Evolutionary conservation across 1,140 invertebrate genomes (phyloP).

Genomic region (Melipona quadrifasciata): DNA sequence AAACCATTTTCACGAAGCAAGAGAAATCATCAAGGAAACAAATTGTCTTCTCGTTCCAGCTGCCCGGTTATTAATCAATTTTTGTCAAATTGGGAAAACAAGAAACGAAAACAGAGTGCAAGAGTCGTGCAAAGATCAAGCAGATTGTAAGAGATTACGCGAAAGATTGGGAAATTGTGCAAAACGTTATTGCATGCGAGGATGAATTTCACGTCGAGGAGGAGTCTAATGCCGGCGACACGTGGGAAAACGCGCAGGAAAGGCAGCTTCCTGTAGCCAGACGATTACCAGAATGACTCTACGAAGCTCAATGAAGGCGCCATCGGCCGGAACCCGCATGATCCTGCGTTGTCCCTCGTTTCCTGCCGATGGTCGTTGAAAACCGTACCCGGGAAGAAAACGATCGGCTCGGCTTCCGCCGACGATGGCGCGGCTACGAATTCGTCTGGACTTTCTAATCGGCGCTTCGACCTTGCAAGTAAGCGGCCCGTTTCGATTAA

Average conservation of each 20-base stretch:
- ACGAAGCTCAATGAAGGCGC: constrained; percentile 22
- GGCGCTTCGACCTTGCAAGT: constrained; percentile 23
- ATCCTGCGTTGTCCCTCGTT: constrained; percentile 35
- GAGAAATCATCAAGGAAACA: background rate
- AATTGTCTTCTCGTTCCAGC: background rate
- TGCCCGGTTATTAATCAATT: constrained; percentile 6
- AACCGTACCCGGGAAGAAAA: constrained; percentile 46
- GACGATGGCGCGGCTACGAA: constrained; percentile 30
- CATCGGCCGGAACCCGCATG: constrained; percentile 45
- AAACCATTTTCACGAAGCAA: constrained; percentile 4
- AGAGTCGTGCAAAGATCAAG: background rate
- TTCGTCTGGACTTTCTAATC: constrained; percentile 58
- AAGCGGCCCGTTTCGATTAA: constrained; percentile 40
- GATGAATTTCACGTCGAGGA: background rate
- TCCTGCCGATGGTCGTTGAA: constrained; percentile 58
- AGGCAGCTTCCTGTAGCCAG: constrained; percentile 55
- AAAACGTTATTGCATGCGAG: too few relatives aligned
- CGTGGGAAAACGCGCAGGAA: constrained; percentile 44
- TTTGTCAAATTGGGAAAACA: constrained; percentile 6
- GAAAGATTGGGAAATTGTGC: background rate
- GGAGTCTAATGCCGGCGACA: too few relatives aligned
- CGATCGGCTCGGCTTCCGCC: constrained; percentile 64
- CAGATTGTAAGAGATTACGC: background rate
- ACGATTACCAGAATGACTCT: constrained; percentile 51
- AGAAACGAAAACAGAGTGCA: background rate